phyloP scores from a whole-genome alignment of 2,113 vertebrate genomes.

The Rhynchopsitta pachyrhyncha region DNA sequence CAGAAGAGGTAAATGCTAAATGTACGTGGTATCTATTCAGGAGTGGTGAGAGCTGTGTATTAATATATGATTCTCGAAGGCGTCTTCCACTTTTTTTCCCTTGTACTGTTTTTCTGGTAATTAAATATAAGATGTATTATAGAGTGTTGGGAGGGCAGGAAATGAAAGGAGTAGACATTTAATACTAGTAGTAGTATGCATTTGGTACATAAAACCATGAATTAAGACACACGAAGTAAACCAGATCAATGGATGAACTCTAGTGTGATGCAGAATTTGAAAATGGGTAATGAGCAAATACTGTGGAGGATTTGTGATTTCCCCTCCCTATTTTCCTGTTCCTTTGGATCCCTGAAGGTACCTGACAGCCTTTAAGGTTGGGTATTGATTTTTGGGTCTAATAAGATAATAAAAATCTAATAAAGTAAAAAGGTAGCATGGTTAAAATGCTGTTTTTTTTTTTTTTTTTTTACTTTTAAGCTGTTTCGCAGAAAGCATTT shows the following conservation, averaged over 20 bases:
- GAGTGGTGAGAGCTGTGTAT: background rate
- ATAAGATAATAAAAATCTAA: background rate
- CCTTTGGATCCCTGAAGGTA: background rate
- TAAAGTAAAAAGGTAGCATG: background rate
- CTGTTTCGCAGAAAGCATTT: conserved; percentile 55
- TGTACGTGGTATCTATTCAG: background rate
- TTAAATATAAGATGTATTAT: background rate
- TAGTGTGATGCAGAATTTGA: background rate
- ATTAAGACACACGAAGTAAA: background rate
- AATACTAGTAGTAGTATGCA: background rate
- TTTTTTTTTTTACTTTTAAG: background rate
- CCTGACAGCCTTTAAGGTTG: background rate
- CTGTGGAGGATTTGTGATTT: background rate
- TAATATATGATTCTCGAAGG: background rate
- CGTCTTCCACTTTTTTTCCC: background rate
- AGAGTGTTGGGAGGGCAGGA: background rate
- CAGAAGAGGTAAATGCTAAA: background rate
- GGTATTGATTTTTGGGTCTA: background rate
- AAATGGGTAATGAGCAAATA: background rate
- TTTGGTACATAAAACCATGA: background rate
- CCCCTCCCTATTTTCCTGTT: background rate
- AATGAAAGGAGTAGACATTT: background rate
- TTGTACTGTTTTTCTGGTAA: background rate
- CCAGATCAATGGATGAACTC: background rate
- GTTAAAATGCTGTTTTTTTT: background rate